Evolutionary conservation across 2,113 vertebrate genomes (phyloP).

Genomic region (Megaleporinus macrocephalus): DNA sequence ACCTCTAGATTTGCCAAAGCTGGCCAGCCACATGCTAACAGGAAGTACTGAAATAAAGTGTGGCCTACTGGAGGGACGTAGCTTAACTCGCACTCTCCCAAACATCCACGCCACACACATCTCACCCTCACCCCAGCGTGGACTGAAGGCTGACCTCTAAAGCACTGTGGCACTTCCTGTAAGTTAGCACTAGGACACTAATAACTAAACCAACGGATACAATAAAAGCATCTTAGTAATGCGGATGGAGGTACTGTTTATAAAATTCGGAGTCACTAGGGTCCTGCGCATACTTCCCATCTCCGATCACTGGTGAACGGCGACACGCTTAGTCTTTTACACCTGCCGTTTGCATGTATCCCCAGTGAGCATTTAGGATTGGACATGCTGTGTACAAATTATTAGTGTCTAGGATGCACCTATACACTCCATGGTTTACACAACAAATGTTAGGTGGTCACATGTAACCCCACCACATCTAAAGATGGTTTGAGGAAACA

Average conservation of each 20-base stretch:
- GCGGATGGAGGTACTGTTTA: background rate
- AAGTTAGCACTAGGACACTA: background rate
- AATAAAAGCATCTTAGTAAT: background rate
- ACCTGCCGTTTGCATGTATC: too few relatives aligned
- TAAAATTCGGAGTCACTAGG: too few relatives aligned
- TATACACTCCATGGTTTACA: too few relatives aligned
- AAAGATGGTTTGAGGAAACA: too few relatives aligned
- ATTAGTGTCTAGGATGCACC: too few relatives aligned
- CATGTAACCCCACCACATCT: too few relatives aligned
- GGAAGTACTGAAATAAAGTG: constrained; percentile 56
- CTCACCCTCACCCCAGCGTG: background rate
- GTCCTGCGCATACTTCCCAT: too few relatives aligned
- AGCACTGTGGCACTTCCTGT: background rate
- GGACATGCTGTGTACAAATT: too few relatives aligned
- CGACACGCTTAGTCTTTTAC: too few relatives aligned
- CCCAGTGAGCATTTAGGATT: too few relatives aligned
- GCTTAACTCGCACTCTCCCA: background rate
- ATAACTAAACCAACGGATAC: background rate
- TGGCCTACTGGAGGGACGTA: background rate
- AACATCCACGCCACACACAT: background rate
- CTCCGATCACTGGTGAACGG: too few relatives aligned
- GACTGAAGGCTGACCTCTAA: background rate
- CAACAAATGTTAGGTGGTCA: too few relatives aligned
- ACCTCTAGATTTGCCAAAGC: constrained; percentile 38
- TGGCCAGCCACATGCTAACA: constrained; percentile 39